Evolutionary conservation across 2,113 vertebrate species (phyloP).

Genomic region (Poeciliopsis turrubarensis): DNA sequence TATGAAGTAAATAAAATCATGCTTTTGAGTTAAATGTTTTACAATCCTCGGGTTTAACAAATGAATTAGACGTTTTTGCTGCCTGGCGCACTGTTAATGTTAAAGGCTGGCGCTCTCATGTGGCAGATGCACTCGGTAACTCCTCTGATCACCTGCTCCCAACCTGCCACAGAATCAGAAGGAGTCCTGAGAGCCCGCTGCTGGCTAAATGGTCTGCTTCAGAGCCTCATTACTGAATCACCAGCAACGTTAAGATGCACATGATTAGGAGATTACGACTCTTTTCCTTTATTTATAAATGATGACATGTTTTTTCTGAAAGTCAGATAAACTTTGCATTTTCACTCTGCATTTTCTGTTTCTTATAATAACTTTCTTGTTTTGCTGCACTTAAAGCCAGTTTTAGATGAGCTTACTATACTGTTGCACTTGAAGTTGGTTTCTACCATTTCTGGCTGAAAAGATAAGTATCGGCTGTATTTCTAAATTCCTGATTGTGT

Average conservation of each 20-base stretch:
- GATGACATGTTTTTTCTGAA: conserved; percentile 37
- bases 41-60: background rate
- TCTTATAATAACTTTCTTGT: conserved; percentile 1
- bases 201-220: conserved; percentile 94
- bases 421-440: conserved; percentile 37
- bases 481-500: conserved; percentile 35
- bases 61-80: background rate
- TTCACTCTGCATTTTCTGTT: conserved; percentile 8
- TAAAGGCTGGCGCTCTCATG: conserved; percentile 89
- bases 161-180: conserved; percentile 88
- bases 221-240: conserved; percentile 99
- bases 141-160: conserved; percentile 71
- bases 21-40: background rate
- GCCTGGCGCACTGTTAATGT: conserved; percentile 76
- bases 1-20: conserved; percentile 9
- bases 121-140: conserved; percentile 83
- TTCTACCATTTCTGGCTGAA: conserved; percentile 46
- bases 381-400: conserved; percentile 50
- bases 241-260: conserved; percentile 90
- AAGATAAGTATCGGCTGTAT: conserved; percentile 34
- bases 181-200: conserved; percentile 87
- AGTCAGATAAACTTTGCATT: conserved; percentile 16
- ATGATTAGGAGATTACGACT: conserved; percentile 85
- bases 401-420: conserved; percentile 4
- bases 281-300: conserved; percentile 70